Evolutionary conservation across 2,113 vertebrate species (phyloP), one percentile per base, ranked within the genome.

Genomic region (Mastomys coucha): DNA sequence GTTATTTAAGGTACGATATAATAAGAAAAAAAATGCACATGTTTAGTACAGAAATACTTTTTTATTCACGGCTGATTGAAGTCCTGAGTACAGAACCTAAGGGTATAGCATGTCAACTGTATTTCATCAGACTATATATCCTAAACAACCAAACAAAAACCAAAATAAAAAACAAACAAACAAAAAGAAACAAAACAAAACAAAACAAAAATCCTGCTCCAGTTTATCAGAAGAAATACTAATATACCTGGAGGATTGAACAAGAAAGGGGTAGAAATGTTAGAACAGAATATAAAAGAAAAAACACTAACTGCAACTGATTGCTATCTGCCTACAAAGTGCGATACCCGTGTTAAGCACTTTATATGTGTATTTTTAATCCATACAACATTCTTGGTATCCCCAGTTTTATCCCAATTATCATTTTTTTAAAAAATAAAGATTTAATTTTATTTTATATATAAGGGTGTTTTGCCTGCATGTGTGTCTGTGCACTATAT

Each of bases 221-320:
- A 91, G 58, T 36, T 91, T 90, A n/a, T 58, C n/a, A 91, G 31
- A 86, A 49, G 22, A 67, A 94, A 77, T 10, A 65, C 20, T 89
- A 88, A 58, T 70, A 88, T n/a, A 89, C 26, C 53, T 58, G n/a
- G 11, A 84, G 20, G 19, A 90, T 36, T 67, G 12, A 49, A 16
- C 69, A 75, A 84, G 69, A 82, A 84, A 88, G 76, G n/a, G 20
- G 26, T 76, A 90, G 65, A 11, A 56, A 84, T 56, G 58, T 89
- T 75, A 89, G 33, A 85, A 63, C 3, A 91, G 63, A 70, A 70
- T 13, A 93, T 67, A 58, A 39, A 49, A 49, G 85, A 56, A 56
- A 39, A 58, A 49, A 73, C 75, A 76, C 45, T 53, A 90, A n/a
- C 7, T 84, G 69, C 82, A 67, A 90, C 67, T 19, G 20, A 90